These are phyloP conservation scores for Chamaetylas fuelleborni DNA, from an alignment of 2,113 vertebrate species.

Conservation along the genomic window DNA sequence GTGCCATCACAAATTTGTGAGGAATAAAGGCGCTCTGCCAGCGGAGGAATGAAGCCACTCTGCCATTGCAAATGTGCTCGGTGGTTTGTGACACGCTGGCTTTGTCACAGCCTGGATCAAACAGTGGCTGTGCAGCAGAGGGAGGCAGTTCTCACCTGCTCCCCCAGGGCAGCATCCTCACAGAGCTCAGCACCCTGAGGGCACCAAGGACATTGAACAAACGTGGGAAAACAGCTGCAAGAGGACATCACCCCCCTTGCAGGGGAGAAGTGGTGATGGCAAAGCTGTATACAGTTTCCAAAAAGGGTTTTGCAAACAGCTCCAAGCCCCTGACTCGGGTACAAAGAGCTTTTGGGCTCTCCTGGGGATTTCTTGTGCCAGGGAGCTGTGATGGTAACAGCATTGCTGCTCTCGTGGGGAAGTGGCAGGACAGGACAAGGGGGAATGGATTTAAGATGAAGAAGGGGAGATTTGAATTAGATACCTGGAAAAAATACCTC, in stretches of 20 bases:
- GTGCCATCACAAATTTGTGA: not conserved
- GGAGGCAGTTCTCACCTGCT: not conserved
- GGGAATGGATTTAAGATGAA: not conserved
- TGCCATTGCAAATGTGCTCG: not conserved
- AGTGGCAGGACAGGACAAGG: not conserved
- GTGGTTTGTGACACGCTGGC: not conserved
- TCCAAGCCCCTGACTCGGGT: accelerated
- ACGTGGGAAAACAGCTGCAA: accelerated
- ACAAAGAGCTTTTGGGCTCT: not conserved
- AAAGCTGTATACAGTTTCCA: accelerated
- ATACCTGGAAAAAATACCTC: not conserved
- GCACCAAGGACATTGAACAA: accelerated
- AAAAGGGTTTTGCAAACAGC: not conserved
- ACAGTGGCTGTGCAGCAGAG: accelerated
- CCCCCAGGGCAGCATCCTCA: accelerated
- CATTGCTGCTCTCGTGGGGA: accelerated
- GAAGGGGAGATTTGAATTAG: not conserved
- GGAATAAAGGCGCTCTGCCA: not conserved
- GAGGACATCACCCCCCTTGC: accelerated
- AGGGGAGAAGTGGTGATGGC: not conserved
- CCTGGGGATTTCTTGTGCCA: accelerated
- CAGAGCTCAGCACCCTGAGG: not conserved
- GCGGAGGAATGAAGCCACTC: not conserved
- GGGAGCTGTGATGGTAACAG: accelerated
- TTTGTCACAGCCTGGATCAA: not conserved